These are phyloP conservation scores for Mylabris sibirica DNA, from an alignment of 2,888 invertebrate species.

Conservation along the genomic window DNA sequence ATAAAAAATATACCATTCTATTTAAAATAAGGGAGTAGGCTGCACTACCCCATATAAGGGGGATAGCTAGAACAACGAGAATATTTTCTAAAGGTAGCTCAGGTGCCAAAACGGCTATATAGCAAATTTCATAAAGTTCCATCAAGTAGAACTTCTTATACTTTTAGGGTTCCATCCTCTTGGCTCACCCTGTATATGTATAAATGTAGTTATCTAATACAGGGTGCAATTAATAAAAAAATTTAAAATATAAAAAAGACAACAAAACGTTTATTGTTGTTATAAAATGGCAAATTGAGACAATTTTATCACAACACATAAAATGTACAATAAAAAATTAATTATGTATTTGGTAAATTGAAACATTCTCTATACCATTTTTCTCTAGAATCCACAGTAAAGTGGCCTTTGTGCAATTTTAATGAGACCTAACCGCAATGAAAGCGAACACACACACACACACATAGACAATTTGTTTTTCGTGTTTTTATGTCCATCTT, in stretches of 20 bases:
- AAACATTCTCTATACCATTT: slow-evolving; percentile 24
- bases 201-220: not conserved
- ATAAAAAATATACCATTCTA: too few species aligned
- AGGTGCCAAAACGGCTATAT: too few species aligned
- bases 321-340: slow-evolving; percentile 37
- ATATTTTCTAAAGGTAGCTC: too few species aligned
- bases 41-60: too few species aligned
- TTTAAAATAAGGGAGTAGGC: too few species aligned
- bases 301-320: slow-evolving; percentile 28
- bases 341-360: slow-evolving; percentile 40
- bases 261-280: slow-evolving; percentile 19
- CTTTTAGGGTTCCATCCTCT: too few species aligned
- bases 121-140: too few species aligned
- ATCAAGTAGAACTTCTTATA: too few species aligned
- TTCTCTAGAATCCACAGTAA: slow-evolving; percentile 36
- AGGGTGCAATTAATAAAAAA: slow-evolving; percentile 9
- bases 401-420: slow-evolving; percentile 45
- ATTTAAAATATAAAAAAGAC: not conserved
- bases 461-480: slow-evolving; percentile 47
- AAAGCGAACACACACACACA: slow-evolving; percentile 38
- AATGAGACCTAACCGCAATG: slow-evolving; percentile 41
- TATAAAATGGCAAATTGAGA: slow-evolving; percentile 35
- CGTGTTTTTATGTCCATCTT: slow-evolving; percentile 50
- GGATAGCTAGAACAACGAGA: too few species aligned
- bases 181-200: too few species aligned